These are phyloP conservation scores for Platysternon megacephalum DNA, from an alignment of 2,113 vertebrate genomes.

Conservation along the genomic window DNA sequence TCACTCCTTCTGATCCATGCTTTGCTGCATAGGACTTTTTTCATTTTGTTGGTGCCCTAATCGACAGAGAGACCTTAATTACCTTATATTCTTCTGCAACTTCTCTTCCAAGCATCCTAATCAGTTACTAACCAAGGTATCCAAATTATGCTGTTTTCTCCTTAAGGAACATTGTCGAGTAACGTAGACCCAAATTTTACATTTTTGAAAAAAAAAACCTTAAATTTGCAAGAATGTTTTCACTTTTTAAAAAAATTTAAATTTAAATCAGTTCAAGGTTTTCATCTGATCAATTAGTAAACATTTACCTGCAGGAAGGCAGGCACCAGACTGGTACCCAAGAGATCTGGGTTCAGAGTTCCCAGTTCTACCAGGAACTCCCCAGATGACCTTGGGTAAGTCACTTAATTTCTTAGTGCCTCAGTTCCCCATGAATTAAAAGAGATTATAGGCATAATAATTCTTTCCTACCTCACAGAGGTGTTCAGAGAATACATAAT, in stretches of 20 bases:
- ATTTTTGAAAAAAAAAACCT: not conserved
- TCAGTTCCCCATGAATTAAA: not conserved
- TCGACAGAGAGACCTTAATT: accelerated
- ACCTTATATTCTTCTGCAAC: not conserved
- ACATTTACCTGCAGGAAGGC: not conserved
- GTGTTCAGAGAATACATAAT: not conserved
- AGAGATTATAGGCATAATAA: not conserved
- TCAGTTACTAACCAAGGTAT: not conserved
- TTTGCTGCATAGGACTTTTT: too few relatives aligned
- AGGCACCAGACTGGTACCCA: not conserved
- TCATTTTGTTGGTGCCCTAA: accelerated
- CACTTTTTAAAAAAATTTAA: not conserved
- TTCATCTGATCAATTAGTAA: not conserved
- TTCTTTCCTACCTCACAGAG: not conserved
- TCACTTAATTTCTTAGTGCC: not conserved
- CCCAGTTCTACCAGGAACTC: not conserved
- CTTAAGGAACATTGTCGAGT: not conserved
- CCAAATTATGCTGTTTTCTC: not conserved
- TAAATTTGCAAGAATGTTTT: not conserved
- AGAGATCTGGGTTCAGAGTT: not conserved
- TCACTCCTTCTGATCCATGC: not conserved
- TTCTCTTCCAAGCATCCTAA: not conserved
- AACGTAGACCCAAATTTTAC: not conserved
- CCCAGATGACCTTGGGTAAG: not conserved
- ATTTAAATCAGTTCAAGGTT: not conserved